Evolutionary conservation across 2,888 invertebrate genomes (phyloP).

Genomic region (Cartodere bifasciata): DNA sequence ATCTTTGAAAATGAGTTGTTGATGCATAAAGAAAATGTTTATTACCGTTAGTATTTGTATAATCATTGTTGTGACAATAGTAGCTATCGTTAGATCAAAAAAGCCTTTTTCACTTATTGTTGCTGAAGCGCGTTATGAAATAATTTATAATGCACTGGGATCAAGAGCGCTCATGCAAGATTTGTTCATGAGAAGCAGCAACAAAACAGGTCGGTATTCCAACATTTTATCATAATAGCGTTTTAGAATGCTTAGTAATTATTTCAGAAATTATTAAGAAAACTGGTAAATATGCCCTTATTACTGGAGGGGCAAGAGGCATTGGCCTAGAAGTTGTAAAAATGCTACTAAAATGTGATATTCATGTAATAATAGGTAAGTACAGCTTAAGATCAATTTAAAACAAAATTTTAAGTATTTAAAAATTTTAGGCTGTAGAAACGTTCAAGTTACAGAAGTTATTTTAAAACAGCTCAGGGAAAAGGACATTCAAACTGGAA

Average conservation of each 20-base stretch:
- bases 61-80: constrained; percentile 22
- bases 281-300: constrained; percentile 57
- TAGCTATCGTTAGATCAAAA: constrained; percentile 37
- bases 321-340: constrained; percentile 68
- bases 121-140: constrained; percentile 40
- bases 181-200: constrained; percentile 40
- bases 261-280: constrained; percentile 49
- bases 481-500: constrained; percentile 42
- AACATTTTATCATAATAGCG: constrained; percentile 1
- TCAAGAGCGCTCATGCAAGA: constrained; percentile 47
- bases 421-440: constrained; percentile 54
- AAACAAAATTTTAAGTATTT: constrained; percentile 5
- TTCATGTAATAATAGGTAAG: constrained; percentile 62
- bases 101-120: constrained; percentile 41
- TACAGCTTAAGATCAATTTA: constrained; percentile 11
- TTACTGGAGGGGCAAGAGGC: constrained; percentile 80
- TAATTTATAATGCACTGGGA: constrained; percentile 48
- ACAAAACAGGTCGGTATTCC: constrained; percentile 41
- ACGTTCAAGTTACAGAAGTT: constrained; percentile 42
- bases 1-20: too few relatives aligned
- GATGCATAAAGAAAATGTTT: constrained; percentile 25
- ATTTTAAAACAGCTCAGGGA: constrained; percentile 38
- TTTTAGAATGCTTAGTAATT: constrained; percentile 3
- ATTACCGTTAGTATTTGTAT: constrained; percentile 24
- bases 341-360: constrained; percentile 61